Percentiles rank a stretch among this genome's conserved stretches.
These are phyloP conservation scores for Sylvia atricapilla DNA, from an alignment of 2,113 vertebrate species.

Conservation along the genomic window DNA sequence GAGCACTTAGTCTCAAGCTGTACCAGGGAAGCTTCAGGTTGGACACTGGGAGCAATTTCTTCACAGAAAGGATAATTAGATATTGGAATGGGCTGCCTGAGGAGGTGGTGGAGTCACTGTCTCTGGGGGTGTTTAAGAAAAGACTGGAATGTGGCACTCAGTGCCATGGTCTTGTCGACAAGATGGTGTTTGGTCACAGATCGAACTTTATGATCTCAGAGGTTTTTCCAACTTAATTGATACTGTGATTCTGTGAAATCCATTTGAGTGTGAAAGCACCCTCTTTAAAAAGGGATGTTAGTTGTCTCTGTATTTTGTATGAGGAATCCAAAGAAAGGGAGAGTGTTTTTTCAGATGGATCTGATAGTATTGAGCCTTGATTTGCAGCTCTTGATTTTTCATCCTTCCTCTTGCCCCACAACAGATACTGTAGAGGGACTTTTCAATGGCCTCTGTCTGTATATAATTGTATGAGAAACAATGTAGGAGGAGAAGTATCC, in stretches of 20 bases:
- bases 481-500: neutral
- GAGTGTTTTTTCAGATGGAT: neutral
- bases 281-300: neutral
- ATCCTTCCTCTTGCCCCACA: rapidly evolving
- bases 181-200: neutral
- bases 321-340: neutral
- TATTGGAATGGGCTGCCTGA: neutral
- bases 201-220: neutral
- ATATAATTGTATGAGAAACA: neutral
- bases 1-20: neutral
- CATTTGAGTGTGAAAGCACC: neutral
- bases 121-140: neutral
- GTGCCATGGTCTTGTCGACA: neutral
- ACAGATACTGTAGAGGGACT: neutral
- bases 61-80: neutral
- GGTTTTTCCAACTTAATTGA: neutral
- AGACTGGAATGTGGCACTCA: neutral
- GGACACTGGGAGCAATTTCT: neutral
- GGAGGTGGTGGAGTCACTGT: neutral
- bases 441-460: neutral
- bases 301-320: neutral
- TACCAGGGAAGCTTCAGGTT: neutral
- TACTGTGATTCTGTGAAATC: neutral
- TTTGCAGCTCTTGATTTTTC: neutral
- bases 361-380: neutral